These are phyloP conservation scores for Dorcus hopei DNA, from an alignment of 2,888 invertebrate species.

Conservation along the genomic window DNA sequence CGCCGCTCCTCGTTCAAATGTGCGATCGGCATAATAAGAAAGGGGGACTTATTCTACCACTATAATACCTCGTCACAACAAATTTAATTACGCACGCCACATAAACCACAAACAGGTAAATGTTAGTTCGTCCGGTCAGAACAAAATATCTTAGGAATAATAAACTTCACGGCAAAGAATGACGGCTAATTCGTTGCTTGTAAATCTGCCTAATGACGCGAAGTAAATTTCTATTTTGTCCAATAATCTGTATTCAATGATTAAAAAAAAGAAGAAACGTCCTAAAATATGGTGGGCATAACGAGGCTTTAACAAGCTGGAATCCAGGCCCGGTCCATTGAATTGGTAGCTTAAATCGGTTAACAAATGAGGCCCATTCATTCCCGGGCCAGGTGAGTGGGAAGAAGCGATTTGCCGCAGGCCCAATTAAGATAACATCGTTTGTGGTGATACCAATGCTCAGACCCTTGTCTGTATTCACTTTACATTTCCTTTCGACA, in stretches of 20 bases:
- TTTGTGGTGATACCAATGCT: constrained; percentile 21
- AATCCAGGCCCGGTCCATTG: constrained; percentile 20
- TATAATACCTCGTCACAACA: no score
- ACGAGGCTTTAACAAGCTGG: constrained; percentile 22
- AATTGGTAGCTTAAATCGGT: constrained; percentile 26
- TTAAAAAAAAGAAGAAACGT: constrained; percentile 6
- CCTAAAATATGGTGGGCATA: constrained; percentile 5
- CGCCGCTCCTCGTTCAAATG: no score
- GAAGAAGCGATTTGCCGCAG: constrained; percentile 27
- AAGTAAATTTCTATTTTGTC: constrained; percentile 4
- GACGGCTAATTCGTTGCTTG: not conserved
- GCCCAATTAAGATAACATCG: constrained; percentile 31
- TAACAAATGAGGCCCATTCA: constrained; percentile 27
- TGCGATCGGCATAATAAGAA: no score
- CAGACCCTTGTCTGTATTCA: constrained; percentile 14
- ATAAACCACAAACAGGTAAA: not conserved
- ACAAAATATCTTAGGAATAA: not conserved
- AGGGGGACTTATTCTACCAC: no score
- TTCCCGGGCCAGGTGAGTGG: constrained; percentile 17
- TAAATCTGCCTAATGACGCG: not conserved
- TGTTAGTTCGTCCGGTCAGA: not conserved
- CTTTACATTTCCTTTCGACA: not conserved
- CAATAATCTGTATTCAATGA: constrained; percentile 5
- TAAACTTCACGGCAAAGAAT: not conserved
- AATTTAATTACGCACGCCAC: no score